These are phyloP conservation scores for Diorhabda carinulata DNA, from an alignment of 1,140 invertebrate species.

Conservation along the genomic window DNA sequence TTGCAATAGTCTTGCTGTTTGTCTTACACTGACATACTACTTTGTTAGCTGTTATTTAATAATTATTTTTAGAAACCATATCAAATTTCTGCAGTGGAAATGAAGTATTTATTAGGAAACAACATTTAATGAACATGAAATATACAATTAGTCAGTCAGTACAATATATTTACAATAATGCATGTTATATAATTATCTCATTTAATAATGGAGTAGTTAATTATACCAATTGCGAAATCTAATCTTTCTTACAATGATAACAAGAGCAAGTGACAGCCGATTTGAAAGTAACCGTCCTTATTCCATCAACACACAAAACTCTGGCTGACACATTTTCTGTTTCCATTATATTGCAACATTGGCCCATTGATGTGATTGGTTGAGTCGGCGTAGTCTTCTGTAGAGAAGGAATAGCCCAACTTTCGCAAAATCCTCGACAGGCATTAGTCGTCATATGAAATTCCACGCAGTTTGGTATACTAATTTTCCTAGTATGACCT, in stretches of 20 bases:
- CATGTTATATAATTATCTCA: background rate
- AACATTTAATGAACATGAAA: conserved; percentile 17
- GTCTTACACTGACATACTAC: no score
- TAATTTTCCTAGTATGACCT: conserved; percentile 76
- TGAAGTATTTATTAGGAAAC: conserved; percentile 10
- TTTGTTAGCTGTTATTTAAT: no score
- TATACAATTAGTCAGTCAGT: conserved; percentile 32
- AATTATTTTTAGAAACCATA: no score
- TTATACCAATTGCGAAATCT: conserved; percentile 30
- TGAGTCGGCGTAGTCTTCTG: conserved; percentile 62
- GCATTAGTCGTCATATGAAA: conserved; percentile 83
- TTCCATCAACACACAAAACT: conserved; percentile 72
- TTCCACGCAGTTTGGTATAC: conserved; percentile 77
- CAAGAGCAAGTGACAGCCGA: conserved; percentile 78
- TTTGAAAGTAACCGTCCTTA: conserved; percentile 73
- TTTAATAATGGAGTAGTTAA: no score
- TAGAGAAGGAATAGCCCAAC: conserved; percentile 68
- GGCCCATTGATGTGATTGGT: conserved; percentile 77
- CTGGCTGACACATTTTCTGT: conserved; percentile 68
- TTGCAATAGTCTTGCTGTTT: no score
- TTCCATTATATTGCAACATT: conserved; percentile 87
- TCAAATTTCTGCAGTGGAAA: background rate
- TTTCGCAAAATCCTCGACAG: conserved; percentile 81
- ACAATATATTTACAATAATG: conserved; percentile 37
- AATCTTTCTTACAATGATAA: conserved; percentile 82